These are phyloP conservation scores for Bilobella aurantiaca DNA, from an alignment of 1,140 invertebrate species.

Conservation along the genomic window DNA sequence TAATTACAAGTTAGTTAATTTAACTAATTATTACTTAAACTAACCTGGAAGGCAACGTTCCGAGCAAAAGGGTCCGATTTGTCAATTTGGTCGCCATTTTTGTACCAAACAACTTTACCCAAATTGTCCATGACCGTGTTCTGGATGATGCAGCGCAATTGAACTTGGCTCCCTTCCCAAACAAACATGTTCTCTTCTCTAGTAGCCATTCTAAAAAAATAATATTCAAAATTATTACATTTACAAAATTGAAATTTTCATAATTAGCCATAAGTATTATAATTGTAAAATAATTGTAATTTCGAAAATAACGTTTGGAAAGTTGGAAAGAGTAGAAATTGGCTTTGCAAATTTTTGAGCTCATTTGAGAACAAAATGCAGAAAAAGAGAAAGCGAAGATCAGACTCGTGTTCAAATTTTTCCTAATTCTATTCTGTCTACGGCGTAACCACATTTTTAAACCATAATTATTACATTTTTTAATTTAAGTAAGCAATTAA, in stretches of 20 bases:
- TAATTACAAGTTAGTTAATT: neutral
- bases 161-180: constrained; percentile 33
- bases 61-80: constrained; percentile 16
- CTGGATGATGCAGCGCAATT: constrained; percentile 26
- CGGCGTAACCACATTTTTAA: no score
- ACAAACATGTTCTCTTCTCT: constrained; percentile 31
- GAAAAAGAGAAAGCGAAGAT: no score
- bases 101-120: constrained; percentile 24
- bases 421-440: no score
- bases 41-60: constrained; percentile 24
- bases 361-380: no score
- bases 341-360: no score
- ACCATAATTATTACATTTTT: no score
- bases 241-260: constrained; percentile 14
- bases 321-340: neutral
- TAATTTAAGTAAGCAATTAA: no score
- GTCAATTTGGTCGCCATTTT: constrained; percentile 24
- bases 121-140: constrained; percentile 19
- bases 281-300: neutral
- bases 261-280: no score
- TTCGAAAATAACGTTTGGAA: neutral
- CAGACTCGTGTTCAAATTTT: no score
- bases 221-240: neutral
- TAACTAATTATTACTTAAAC: neutral
- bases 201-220: constrained; percentile 26